Percentiles rank a stretch among this genome's conserved stretches.
phyloP scores from a whole-genome alignment of 2,113 vertebrate genomes.

The Ia io region DNA sequence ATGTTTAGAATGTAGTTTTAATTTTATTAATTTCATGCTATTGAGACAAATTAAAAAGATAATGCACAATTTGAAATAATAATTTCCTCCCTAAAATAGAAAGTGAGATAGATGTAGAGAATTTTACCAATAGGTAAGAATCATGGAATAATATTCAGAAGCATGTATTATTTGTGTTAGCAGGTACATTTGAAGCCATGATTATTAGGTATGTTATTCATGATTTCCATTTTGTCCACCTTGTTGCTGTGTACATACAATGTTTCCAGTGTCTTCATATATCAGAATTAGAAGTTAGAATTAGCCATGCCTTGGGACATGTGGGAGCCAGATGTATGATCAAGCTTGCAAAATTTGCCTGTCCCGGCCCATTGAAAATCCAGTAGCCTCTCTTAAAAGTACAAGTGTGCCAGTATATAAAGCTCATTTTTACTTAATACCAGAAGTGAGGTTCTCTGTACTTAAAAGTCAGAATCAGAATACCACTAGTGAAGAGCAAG shows the following conservation, averaged over 20 bases:
- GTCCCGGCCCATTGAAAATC: not conserved
- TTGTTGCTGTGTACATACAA: not conserved
- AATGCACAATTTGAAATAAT: not conserved
- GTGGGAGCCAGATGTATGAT: not conserved
- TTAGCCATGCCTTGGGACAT: not conserved
- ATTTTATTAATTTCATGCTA: not conserved
- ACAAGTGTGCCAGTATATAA: not conserved
- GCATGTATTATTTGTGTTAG: not conserved
- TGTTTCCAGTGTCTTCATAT: not conserved
- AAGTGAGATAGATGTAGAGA: not conserved
- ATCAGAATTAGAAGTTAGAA: not conserved
- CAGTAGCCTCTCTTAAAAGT: not conserved
- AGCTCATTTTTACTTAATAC: not conserved
- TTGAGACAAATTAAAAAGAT: not conserved
- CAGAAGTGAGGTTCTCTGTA: not conserved
- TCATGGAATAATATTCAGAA: not conserved
- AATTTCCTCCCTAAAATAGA: not conserved
- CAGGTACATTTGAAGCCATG: not conserved
- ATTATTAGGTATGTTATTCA: not conserved
- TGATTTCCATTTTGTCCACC: not conserved
- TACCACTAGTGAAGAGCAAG: not conserved
- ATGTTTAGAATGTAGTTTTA: not conserved
- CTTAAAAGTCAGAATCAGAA: not conserved
- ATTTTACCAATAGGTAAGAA: not conserved
- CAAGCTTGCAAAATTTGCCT: not conserved